Conservation (phyloP, 1,140 invertebrate species). For the Augochlora pura region DNA sequence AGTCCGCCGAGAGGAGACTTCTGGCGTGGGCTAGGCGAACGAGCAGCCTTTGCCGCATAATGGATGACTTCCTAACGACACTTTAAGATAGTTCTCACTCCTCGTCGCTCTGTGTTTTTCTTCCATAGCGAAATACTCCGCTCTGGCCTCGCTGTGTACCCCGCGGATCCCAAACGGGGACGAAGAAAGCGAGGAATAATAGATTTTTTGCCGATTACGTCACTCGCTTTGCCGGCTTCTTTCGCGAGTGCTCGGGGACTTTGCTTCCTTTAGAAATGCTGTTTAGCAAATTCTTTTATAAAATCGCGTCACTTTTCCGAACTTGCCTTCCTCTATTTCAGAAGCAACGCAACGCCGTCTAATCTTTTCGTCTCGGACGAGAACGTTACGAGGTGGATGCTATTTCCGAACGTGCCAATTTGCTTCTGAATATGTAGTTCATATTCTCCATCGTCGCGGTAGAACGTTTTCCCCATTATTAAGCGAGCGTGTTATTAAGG, state of each 20-base stretch:
- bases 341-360: too few species aligned
- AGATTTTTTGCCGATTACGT: conserved; percentile 66
- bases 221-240: conserved; percentile 9
- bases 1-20: conserved; percentile 67
- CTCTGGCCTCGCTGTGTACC: conserved; percentile 32
- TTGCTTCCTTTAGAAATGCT: too few species aligned
- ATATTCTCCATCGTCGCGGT: too few species aligned
- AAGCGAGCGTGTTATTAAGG: too few species aligned
- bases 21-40: conserved; percentile 65
- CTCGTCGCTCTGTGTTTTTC: conserved; percentile 62
- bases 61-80: conserved; percentile 77
- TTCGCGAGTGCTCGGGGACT: conserved; percentile 54
- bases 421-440: too few species aligned
- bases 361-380: too few species aligned
- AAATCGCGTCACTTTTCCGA: too few species aligned
- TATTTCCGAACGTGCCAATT: too few species aligned
- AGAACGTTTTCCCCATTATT: too few species aligned
- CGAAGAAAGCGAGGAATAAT: conserved; percentile 69
- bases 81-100: conserved; percentile 75
- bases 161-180: conserved; percentile 13
- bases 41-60: conserved; percentile 71
- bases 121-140: conserved; percentile 25
- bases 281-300: too few species aligned
- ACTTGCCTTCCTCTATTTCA: too few species aligned
- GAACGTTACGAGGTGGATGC: too few species aligned